phyloP scores from a whole-genome alignment of 2,113 vertebrate genomes.

The Serilophus lunatus region DNA sequence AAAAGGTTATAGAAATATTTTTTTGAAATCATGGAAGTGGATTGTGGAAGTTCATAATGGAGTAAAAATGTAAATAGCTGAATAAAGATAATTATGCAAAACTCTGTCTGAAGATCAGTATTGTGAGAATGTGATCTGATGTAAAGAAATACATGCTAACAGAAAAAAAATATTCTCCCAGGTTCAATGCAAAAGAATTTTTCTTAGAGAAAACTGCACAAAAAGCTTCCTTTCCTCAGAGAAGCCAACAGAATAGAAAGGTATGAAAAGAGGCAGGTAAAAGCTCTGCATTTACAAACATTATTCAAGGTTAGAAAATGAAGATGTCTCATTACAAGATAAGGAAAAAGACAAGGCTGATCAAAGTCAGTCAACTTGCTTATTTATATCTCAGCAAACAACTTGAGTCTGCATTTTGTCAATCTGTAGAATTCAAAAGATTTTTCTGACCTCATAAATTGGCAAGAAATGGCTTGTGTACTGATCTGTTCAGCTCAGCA shows the following conservation, averaged over 20 bases:
- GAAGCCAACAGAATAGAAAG: not conserved
- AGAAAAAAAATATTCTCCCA: not conserved
- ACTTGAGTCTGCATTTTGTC: not conserved
- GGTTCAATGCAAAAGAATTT: not conserved
- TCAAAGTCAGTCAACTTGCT: not conserved
- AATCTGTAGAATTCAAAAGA: not conserved
- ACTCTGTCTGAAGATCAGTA: not conserved
- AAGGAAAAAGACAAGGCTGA: not conserved
- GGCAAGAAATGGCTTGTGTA: not conserved
- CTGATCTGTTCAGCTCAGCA: not conserved
- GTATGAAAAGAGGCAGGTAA: conserved; percentile 1
- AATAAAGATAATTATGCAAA: not conserved
- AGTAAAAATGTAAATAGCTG: not conserved
- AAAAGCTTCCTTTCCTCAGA: not conserved
- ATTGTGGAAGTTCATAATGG: not conserved
- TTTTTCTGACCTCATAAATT: conserved; percentile 6
- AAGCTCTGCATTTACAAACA: not conserved
- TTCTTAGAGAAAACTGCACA: not conserved
- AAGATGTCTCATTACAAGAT: conserved; percentile 11
- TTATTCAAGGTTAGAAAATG: not conserved
- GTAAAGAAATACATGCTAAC: not conserved
- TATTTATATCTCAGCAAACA: conserved; percentile 2
- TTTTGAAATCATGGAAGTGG: not conserved
- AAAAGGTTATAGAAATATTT: not conserved
- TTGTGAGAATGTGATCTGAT: not conserved